phyloP scores from a whole-genome alignment of 2,888 invertebrate species.

The Isoperla grammatica region DNA sequence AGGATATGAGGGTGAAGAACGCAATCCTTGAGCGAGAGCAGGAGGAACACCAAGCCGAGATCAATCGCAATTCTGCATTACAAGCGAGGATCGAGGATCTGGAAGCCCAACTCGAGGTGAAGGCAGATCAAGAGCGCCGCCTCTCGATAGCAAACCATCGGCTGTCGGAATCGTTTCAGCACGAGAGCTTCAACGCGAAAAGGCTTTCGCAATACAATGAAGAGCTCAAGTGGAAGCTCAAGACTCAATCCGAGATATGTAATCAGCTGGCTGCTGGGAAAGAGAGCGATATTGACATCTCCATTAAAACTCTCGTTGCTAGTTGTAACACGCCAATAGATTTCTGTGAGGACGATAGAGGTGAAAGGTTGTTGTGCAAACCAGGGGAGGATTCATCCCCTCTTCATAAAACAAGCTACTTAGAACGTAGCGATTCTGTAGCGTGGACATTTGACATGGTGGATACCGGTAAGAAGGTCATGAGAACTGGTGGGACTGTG shows the following conservation, averaged over 20 bases:
- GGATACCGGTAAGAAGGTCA: conserved; percentile 56
- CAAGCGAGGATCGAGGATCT: conserved; percentile 84
- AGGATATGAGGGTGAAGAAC: conserved; percentile 64
- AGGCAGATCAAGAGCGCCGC: conserved; percentile 65
- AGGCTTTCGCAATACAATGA: conserved; percentile 78
- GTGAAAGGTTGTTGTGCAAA: too few relatives aligned
- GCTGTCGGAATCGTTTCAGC: conserved; percentile 61
- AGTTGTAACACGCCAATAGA: neutral
- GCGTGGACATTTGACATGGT: conserved; percentile 80
- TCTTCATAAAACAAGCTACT: too few relatives aligned
- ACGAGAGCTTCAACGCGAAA: conserved; percentile 72
- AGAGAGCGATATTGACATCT: neutral
- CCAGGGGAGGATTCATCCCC: too few relatives aligned
- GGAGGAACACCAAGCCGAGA: conserved; percentile 64
- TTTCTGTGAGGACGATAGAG: too few relatives aligned
- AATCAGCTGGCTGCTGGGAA: neutral
- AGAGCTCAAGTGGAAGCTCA: conserved; percentile 79
- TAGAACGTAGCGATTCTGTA: conserved; percentile 80
- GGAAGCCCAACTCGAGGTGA: conserved; percentile 63
- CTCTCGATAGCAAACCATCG: conserved; percentile 64
- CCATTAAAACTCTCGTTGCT: neutral
- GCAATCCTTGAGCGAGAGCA: conserved; percentile 65
- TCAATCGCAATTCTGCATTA: conserved; percentile 68
- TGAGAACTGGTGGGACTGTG: too few relatives aligned
- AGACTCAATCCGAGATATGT: conserved; percentile 55